These are phyloP conservation scores for Arion vulgaris DNA, from an alignment of 1,140 invertebrate genomes.

Conservation along the genomic window DNA sequence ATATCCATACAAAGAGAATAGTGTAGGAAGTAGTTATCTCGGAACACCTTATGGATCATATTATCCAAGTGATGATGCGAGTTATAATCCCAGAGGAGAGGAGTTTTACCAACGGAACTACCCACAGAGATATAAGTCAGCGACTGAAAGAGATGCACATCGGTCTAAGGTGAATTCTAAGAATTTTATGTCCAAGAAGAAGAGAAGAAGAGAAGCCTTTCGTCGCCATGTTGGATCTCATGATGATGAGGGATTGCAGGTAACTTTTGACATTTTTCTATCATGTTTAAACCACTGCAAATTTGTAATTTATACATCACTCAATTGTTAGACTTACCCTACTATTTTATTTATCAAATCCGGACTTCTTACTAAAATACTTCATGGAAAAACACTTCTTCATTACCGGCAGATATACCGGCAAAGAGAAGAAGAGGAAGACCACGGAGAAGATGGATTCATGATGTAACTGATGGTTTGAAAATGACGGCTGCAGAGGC, in stretches of 20 bases:
- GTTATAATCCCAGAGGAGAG: neutral
- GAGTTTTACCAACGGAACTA: neutral
- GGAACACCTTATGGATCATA: slow-evolving; percentile 17
- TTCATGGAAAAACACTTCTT: too few relatives aligned
- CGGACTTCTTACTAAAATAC: too few relatives aligned
- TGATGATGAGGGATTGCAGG: slow-evolving; percentile 71
- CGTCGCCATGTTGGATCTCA: slow-evolving; percentile 74
- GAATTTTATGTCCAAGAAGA: neutral
- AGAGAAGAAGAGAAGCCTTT: neutral
- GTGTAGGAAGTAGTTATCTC: neutral
- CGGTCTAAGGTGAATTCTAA: neutral
- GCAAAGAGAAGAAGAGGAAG: too few relatives aligned
- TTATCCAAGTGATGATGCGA: slow-evolving; percentile 10
- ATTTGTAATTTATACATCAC: too few relatives aligned
- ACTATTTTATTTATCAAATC: too few relatives aligned
- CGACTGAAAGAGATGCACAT: neutral
- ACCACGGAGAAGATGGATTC: too few relatives aligned
- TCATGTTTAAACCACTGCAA: too few relatives aligned
- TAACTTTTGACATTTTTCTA: too few relatives aligned
- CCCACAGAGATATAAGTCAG: neutral
- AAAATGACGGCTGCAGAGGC: too few relatives aligned
- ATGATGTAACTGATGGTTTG: too few relatives aligned
- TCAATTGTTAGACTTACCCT: too few relatives aligned
- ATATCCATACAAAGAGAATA: slow-evolving; percentile 9
- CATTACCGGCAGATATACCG: too few relatives aligned